Conservation (phyloP, 2,888 invertebrate species). For the Drosophila cracens region DNA sequence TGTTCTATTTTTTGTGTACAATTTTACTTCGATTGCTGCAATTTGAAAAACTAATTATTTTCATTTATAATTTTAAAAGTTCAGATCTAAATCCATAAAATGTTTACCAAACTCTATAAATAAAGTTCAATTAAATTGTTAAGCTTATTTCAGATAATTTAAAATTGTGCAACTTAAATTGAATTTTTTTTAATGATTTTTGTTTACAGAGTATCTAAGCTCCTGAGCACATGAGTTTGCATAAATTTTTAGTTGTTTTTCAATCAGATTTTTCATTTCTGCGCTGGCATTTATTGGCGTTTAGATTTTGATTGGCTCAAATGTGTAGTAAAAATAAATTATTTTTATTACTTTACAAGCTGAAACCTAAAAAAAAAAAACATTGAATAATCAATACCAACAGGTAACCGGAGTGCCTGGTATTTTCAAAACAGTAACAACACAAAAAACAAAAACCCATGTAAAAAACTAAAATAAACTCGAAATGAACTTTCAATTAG, state of each 20-base stretch:
- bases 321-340: constrained; percentile 64
- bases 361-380: constrained; percentile 10
- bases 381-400: constrained; percentile 23
- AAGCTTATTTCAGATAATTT: not conserved
- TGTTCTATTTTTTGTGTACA: not conserved
- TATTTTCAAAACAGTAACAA: not conserved
- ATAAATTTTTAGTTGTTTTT: constrained; percentile 45
- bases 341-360: constrained; percentile 61
- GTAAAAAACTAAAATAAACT: constrained; percentile 6
- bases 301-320: constrained; percentile 72
- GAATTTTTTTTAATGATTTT: not conserved
- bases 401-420: constrained; percentile 37
- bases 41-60: not conserved
- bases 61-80: not conserved
- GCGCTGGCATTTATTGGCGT: constrained; percentile 70
- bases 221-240: not conserved
- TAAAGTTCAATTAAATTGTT: not conserved
- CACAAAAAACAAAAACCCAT: not conserved
- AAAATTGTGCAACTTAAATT: not conserved
- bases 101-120: not conserved
- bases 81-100: not conserved
- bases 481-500: constrained; percentile 49
- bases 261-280: constrained; percentile 65
- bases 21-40: not conserved
- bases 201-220: constrained; percentile 27